phyloP scores from a whole-genome alignment of 1,140 invertebrate genomes.

The Atta texana region DNA sequence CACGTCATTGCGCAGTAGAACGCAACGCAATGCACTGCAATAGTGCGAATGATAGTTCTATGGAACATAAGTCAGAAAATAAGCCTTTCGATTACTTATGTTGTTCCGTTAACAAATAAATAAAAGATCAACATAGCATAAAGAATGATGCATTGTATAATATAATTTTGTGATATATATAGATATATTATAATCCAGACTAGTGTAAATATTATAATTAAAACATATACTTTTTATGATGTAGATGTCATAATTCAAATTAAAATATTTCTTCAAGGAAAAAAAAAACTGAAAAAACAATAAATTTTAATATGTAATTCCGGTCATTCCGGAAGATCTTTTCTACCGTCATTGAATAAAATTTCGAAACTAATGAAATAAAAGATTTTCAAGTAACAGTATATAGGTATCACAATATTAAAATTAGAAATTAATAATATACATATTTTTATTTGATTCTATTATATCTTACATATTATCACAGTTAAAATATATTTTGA shows the following conservation, averaged over 20 bases:
- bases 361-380: background rate
- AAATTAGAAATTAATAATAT: too few species aligned
- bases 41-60: slow-evolving; percentile 18
- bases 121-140: background rate
- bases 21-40: slow-evolving; percentile 37
- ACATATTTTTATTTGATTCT: too few species aligned
- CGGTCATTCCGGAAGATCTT: background rate
- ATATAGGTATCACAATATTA: too few species aligned
- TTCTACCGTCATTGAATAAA: background rate
- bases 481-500: slow-evolving; percentile 14
- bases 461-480: background rate
- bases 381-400: background rate
- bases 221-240: too few species aligned
- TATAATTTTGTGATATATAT: background rate
- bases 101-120: background rate
- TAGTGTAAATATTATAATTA: background rate
- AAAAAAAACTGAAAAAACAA: background rate
- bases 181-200: background rate
- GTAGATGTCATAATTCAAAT: background rate
- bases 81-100: background rate
- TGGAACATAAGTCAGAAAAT: slow-evolving; percentile 8
- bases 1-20: slow-evolving; percentile 36
- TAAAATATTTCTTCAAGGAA: slow-evolving; percentile 11
- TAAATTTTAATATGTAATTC: background rate
- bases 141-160: background rate